Base-by-base conservation (phyloP, 2,888 invertebrate genomes). In the Clepsis dumicolana region DNA sequence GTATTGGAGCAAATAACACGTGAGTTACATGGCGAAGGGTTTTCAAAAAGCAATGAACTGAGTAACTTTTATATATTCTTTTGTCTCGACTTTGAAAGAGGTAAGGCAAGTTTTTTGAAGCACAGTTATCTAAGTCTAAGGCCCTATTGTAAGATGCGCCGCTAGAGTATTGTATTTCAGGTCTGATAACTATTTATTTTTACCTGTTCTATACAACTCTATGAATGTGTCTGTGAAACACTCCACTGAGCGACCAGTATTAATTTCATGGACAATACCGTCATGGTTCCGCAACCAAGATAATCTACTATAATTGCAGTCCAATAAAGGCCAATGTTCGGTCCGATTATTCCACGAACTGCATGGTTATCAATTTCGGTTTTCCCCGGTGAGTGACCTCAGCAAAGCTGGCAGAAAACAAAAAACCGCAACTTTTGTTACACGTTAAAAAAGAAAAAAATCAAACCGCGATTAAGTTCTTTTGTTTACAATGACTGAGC, bases 231-330 rank as follows among this genome's bases (percentile, higher is more conserved):
- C 44, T 44, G 16, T 18, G 44, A 18, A 44, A 16, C 44, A 44
- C n/a, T 8, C 41, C 7, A 18, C 44, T 0, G 7, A 50, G 24
- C 50, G 24, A 14, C 50, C 24, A 50, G 12, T 50, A 50, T 24
- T 24, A 14, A 52, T 54, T 54, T 54, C 54, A 54, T 29, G 29
- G 29, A 54, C 27, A 14, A n/a, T 54, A 41, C 52, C 8, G 50
- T 18, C 65, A 60, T 27, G 62, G 50, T 50, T 56, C 50, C 35
- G 25, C 24, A 48, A 24, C 52, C 65, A 14, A 24, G 14, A 4
- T 62, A 54, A 62, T 54, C 66, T 54, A 29, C 32, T 53, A 54
- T 61, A 66, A 66, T 66, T 66, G 54, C 66, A 61, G 10, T 25
- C 54, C n/a, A 14, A 16, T 41, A 21, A 54, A 61, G 54, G 54